Evolutionary conservation across 2,797 vertebrate species (phyloP).

Genomic region (Arctocebus calabarensis): DNA sequence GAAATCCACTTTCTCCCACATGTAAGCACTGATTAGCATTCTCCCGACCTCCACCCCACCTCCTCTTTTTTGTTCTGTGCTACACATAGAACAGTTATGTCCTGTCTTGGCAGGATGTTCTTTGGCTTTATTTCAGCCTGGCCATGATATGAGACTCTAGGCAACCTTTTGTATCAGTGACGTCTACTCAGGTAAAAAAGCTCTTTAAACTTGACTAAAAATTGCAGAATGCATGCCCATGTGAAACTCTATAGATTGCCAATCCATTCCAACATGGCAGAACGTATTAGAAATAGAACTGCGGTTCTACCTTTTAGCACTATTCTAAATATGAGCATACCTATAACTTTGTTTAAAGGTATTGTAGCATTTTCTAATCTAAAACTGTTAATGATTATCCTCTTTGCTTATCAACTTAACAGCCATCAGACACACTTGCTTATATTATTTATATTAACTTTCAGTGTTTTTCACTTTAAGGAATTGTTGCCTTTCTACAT

Average conservation of each 20-base stretch:
- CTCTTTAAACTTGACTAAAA: conserved; percentile 41
- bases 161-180: neutral
- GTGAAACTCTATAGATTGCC: neutral
- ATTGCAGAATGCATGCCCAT: neutral
- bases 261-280: conserved; percentile 25
- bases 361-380: neutral
- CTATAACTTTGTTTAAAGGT: neutral
- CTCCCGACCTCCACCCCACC: neutral
- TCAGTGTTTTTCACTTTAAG: conserved; percentile 2
- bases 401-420: neutral
- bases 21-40: neutral
- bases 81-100: neutral
- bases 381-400: neutral
- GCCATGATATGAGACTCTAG: neutral
- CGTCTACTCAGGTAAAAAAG: conserved; percentile 37
- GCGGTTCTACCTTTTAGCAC: neutral
- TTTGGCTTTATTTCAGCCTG: neutral
- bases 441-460: conserved; percentile 21
- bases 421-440: neutral
- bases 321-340: neutral
- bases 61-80: neutral
- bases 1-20: neutral
- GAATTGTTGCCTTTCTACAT: neutral
- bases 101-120: neutral
- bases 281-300: conserved; percentile 20